These are phyloP conservation scores for Chloroclystis v-ata DNA, from an alignment of 2,888 invertebrate genomes.

Conservation along the genomic window DNA sequence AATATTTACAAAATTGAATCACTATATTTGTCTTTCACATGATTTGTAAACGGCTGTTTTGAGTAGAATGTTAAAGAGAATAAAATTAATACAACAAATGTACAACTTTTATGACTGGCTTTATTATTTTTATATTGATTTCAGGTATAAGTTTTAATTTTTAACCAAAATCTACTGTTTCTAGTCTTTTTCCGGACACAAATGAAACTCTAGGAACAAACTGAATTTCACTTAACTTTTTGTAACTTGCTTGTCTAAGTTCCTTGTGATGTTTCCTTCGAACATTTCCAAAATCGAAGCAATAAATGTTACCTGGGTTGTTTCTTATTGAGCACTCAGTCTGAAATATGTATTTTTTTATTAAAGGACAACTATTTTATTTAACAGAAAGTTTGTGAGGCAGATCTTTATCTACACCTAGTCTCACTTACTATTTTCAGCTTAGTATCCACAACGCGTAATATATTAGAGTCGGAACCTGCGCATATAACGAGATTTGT, in stretches of 20 bases:
- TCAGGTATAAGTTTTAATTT: not conserved
- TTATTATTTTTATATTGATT: constrained; percentile 38
- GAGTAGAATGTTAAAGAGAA: constrained; percentile 69
- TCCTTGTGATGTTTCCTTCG: constrained; percentile 55
- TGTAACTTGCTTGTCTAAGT: constrained; percentile 42
- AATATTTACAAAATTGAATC: constrained; percentile 76
- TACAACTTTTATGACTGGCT: constrained; percentile 61
- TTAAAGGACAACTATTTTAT: no score
- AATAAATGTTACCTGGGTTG: constrained; percentile 76
- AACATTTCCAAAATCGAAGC: constrained; percentile 74
- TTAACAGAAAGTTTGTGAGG: no score
- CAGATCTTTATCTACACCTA: no score
- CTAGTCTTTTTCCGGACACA: constrained; percentile 74
- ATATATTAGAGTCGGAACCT: constrained; percentile 78
- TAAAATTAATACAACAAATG: constrained; percentile 74
- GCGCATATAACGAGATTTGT: constrained; percentile 79
- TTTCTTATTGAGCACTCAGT: constrained; percentile 74
- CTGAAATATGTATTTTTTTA: no score
- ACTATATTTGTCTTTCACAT: constrained; percentile 73
- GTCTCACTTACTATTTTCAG: constrained; percentile 77
- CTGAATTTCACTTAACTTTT: constrained; percentile 56
- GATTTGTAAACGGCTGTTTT: constrained; percentile 72
- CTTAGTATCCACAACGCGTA: constrained; percentile 80
- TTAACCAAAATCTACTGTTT: constrained; percentile 76
- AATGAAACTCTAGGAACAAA: constrained; percentile 75